Evolutionary conservation across 2,113 vertebrate species (phyloP).

Genomic region (Macrotis lagotis): DNA sequence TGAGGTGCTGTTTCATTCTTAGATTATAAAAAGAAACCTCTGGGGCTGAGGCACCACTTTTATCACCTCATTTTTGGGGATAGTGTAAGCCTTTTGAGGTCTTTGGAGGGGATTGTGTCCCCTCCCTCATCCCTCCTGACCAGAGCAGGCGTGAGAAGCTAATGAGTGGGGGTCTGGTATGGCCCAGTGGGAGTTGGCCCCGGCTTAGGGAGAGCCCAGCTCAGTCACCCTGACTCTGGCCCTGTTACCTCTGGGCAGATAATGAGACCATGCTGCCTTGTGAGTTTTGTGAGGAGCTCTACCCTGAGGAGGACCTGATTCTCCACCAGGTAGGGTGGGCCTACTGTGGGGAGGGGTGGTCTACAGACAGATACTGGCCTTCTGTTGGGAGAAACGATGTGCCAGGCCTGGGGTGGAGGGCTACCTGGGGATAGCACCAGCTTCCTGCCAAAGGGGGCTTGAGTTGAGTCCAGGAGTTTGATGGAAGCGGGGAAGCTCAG

Average conservation of each 20-base stretch:
- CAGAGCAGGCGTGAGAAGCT: no score
- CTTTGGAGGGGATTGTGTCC: background rate
- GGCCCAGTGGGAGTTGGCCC: background rate
- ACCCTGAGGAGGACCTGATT: conserved; percentile 94
- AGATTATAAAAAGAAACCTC: background rate
- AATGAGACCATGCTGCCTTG: conserved; percentile 92
- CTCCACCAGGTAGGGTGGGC: conserved; percentile 91
- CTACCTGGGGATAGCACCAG: no score
- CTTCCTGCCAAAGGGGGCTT: no score
- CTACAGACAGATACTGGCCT: background rate
- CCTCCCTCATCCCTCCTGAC: background rate
- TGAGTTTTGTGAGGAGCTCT: conserved; percentile 97
- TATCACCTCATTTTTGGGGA: background rate
- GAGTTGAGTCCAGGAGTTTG: background rate
- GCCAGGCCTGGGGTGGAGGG: no score
- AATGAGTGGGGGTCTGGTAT: no score
- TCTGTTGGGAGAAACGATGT: background rate
- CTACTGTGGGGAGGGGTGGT: no score
- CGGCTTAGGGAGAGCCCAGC: no score
- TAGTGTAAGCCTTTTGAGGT: background rate
- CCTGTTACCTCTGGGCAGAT: conserved; percentile 58
- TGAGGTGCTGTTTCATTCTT: no score
- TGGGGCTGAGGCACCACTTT: background rate
- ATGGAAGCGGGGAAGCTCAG: background rate
- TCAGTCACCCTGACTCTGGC: background rate